Percentiles rank a stretch among this genome's conserved stretches.
Evolutionary conservation across 2,888 invertebrate genomes (phyloP).

Genomic region (Pristionchus fissidentatus): DNA sequence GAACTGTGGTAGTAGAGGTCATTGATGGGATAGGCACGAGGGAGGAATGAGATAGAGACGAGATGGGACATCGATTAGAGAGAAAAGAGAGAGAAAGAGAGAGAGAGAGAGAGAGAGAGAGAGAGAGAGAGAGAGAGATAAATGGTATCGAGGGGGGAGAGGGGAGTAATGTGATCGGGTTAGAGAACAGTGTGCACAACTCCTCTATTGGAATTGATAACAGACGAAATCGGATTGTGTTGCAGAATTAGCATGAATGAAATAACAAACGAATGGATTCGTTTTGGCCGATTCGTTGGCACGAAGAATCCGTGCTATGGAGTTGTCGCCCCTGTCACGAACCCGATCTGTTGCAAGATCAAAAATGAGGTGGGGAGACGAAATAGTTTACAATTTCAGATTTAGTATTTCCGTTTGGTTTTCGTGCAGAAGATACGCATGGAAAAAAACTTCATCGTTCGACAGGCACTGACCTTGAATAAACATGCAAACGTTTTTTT

Average conservation of each 20-base stretch:
- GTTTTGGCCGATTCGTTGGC: too few species aligned
- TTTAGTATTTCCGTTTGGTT: too few species aligned
- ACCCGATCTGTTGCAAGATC: too few species aligned
- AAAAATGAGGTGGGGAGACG: neutral
- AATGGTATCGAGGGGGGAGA: conserved; percentile 11
- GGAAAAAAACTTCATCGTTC: too few species aligned
- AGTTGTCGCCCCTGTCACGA: too few species aligned
- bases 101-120: conserved; percentile 40
- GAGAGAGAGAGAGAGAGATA: neutral
- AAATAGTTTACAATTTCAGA: neutral
- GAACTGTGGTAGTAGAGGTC: conserved; percentile 32
- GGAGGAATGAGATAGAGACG: neutral
- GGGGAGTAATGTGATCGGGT: conserved; percentile 5
- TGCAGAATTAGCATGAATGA: too few species aligned
- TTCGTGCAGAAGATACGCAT: too few species aligned
- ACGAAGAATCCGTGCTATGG: too few species aligned
- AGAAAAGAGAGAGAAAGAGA: conserved; percentile 34
- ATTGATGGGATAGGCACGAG: neutral
- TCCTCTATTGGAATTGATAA: conserved; percentile 18
- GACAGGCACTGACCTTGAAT: too few species aligned
- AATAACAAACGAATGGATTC: too few species aligned
- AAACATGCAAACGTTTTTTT: too few species aligned
- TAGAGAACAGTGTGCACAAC: conserved; percentile 7
- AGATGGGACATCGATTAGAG: neutral
- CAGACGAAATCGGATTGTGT: neutral